phyloP scores from a whole-genome alignment of 2,113 vertebrate species.

The Bambusicola thoracicus region DNA sequence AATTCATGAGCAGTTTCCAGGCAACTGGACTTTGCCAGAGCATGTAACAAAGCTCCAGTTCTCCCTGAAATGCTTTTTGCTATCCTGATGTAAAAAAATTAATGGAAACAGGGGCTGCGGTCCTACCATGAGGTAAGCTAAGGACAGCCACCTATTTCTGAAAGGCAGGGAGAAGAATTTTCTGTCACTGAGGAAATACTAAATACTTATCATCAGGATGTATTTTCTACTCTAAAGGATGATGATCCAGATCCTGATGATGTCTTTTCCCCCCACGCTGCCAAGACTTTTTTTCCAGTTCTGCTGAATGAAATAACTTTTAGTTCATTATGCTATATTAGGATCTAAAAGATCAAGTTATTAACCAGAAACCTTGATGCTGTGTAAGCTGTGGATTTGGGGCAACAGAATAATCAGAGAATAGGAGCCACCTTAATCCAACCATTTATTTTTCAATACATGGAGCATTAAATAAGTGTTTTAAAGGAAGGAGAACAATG shows the following conservation, averaged over 20 bases:
- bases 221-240: not conserved
- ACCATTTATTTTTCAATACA: not conserved
- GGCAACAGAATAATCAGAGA: not conserved
- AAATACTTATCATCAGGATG: not conserved
- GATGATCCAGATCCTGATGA: not conserved
- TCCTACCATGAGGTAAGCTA: not conserved
- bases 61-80: not conserved
- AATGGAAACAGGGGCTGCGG: not conserved
- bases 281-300: not conserved
- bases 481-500: not conserved
- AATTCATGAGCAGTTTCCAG: slow-evolving; percentile 55
- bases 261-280: not conserved
- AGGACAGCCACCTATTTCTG: not conserved
- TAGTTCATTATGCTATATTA: not conserved
- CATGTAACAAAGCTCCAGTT: not conserved
- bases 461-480: not conserved
- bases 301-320: not conserved
- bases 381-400: not conserved
- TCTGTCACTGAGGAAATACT: not conserved
- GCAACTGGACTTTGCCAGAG: slow-evolving; percentile 51
- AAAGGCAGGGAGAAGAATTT: not conserved
- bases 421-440: not conserved
- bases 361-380: not conserved
- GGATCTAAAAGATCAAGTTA: not conserved
- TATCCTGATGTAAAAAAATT: slow-evolving; percentile 25